Evolutionary conservation across 2,797 vertebrate species (phyloP).

Genomic region (Sebastes minor): DNA sequence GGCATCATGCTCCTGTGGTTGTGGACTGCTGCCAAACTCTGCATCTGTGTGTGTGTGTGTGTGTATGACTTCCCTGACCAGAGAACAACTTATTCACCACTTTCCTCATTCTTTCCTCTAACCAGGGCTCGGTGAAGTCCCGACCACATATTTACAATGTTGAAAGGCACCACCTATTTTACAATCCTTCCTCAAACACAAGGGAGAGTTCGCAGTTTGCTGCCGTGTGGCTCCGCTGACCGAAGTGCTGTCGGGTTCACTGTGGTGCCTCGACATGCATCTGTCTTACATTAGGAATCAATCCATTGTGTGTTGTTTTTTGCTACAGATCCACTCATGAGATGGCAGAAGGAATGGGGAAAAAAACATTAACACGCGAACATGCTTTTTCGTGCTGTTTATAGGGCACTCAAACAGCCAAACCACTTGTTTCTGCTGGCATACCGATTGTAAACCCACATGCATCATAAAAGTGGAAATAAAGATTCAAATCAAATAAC

Average conservation of each 20-base stretch:
- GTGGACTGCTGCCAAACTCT: slow-evolving; percentile 28
- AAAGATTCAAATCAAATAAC: background rate
- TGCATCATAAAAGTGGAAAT: slow-evolving; percentile 4
- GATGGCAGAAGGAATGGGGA: background rate
- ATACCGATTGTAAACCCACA: background rate
- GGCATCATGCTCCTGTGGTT: slow-evolving; percentile 39
- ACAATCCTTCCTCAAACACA: slow-evolving; percentile 38
- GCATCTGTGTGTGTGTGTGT: background rate
- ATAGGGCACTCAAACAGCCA: background rate
- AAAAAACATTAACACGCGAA: background rate
- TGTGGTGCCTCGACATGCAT: slow-evolving; percentile 14
- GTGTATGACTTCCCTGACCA: slow-evolving; percentile 23
- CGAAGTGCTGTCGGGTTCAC: background rate
- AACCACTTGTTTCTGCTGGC: slow-evolving; percentile 38
- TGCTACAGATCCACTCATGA: background rate
- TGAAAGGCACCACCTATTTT: slow-evolving; percentile 61
- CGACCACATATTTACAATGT: slow-evolving; percentile 55
- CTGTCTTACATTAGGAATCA: slow-evolving; percentile 19
- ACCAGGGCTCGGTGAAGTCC: slow-evolving; percentile 24
- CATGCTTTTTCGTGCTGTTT: background rate
- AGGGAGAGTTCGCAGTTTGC: slow-evolving; percentile 1
- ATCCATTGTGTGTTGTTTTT: background rate
- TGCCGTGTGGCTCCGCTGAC: slow-evolving; percentile 16
- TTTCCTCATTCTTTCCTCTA: slow-evolving; percentile 57
- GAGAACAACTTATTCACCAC: slow-evolving; percentile 42